These are phyloP conservation scores for Pantherophis guttatus DNA, from an alignment of 2,113 vertebrate genomes.

Conservation along the genomic window DNA sequence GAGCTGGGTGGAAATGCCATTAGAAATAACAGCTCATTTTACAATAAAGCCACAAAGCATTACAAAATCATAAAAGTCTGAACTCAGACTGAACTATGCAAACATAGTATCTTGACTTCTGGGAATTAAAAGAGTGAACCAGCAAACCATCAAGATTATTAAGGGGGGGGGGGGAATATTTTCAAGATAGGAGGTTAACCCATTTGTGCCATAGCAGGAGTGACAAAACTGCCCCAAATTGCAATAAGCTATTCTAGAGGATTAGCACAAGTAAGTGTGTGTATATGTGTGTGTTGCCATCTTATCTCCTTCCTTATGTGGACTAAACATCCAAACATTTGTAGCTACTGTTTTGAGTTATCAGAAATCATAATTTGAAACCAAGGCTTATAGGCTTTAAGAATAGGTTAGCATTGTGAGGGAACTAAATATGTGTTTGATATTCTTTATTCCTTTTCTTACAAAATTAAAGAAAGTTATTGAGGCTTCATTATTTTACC, in stretches of 20 bases:
- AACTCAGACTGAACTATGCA: background rate
- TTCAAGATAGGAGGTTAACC: background rate
- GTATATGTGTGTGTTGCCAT: background rate
- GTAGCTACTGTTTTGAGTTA: background rate
- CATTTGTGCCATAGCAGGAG: background rate
- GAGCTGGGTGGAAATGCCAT: background rate
- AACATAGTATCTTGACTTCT: background rate
- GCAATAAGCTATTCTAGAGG: background rate
- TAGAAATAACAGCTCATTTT: background rate
- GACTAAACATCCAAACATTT: background rate
- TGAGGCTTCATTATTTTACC: background rate
- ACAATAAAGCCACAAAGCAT: background rate
- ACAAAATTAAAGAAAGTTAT: background rate
- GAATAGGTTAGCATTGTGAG: background rate
- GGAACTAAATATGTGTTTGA: background rate
- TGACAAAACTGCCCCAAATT: background rate
- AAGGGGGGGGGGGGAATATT: background rate
- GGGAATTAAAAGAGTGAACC: background rate
- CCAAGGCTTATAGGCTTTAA: background rate
- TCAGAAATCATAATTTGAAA: background rate
- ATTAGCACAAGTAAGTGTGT: background rate
- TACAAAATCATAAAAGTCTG: background rate
- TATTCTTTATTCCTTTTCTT: background rate
- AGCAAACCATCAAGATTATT: background rate
- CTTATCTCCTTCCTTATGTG: background rate